Evolutionary conservation across 2,797 vertebrate species (phyloP), one percentile per base, ranked within the genome.

Genomic region (Poecile montanus): DNA sequence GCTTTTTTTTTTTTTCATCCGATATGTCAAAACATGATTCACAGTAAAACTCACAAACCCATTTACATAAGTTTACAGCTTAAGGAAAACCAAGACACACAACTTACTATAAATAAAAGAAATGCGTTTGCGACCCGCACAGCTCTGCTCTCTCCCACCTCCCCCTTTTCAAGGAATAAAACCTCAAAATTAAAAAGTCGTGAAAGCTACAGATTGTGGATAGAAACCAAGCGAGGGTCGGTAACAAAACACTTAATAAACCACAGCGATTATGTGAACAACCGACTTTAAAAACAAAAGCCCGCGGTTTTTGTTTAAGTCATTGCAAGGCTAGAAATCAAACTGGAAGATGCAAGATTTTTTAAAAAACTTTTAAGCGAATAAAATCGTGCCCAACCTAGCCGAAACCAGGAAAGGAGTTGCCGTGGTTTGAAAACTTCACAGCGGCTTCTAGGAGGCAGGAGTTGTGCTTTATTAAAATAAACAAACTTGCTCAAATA

Each of bases 61-160:
- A 88, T 97, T 96, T 98, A 98, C 97, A 98, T 94, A 97, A 97
- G 95, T 98, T 98, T 98, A 98, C 98, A 98, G 97, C 89, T 98
- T 90, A 89, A 96, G 93, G 97, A 92, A 96, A 97, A 82, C 6
- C 77, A 54, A 94, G 91, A 95, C 95, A 95, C 90, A 95, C 91
- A 97, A 96, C 94, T 97, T 98, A 97, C 99, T 99, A 99, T 99
- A 99, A 99, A 99, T 98, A 98, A 98, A 97, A 96, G 56, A 93
- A 96, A 91, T 72, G 98, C 97, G 97, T 98, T 98, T 98, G 98
- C 98, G 98, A 98, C 98, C 98, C 97, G 98, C 98, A 98, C 98
- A 98, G 98, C 98, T 98, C 97, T 93, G 98, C 98, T 98, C 97
- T 92, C 60, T 76, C 93, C 82, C 91, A 57, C 87, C 93, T 85